phyloP scores from a whole-genome alignment of 1,140 invertebrate genomes.

The Bemisia tabaci region DNA sequence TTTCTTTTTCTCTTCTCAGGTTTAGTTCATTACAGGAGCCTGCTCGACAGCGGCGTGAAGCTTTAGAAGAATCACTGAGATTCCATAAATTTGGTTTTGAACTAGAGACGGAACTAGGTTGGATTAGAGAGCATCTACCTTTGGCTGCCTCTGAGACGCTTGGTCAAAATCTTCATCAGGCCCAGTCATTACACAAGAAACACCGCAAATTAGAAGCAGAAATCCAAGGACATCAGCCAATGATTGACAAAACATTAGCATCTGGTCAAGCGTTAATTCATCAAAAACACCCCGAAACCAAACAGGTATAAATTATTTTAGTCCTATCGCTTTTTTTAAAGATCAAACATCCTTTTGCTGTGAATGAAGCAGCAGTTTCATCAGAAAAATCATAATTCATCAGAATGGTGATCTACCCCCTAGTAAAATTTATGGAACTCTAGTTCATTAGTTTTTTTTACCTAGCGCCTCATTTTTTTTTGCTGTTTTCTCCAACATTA shows the following conservation, averaged over 20 bases:
- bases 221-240: slow-evolving; percentile 62
- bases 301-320: slow-evolving; percentile 39
- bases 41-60: slow-evolving; percentile 48
- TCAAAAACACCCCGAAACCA: slow-evolving; percentile 57
- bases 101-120: slow-evolving; percentile 83
- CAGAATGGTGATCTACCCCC: too few species aligned
- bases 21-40: slow-evolving; percentile 48
- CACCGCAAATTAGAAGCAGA: slow-evolving; percentile 83
- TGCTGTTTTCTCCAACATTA: too few species aligned
- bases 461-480: too few species aligned
- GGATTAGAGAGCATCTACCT: slow-evolving; percentile 82
- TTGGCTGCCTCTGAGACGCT: slow-evolving; percentile 59
- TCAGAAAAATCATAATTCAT: not conserved
- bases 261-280: slow-evolving; percentile 53
- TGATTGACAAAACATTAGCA: slow-evolving; percentile 65
- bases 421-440: too few species aligned
- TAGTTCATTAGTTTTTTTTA: too few species aligned
- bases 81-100: slow-evolving; percentile 93
- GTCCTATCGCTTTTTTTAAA: slow-evolving; percentile 1
- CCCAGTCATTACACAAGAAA: slow-evolving; percentile 83
- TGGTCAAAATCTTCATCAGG: slow-evolving; percentile 76
- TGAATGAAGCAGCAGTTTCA: not conserved
- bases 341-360: not conserved
- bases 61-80: slow-evolving; percentile 68
- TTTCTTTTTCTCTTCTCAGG: slow-evolving; percentile 23